Evolutionary conservation across 2,797 vertebrate species (phyloP).

Genomic region (Molossus molossus): DNA sequence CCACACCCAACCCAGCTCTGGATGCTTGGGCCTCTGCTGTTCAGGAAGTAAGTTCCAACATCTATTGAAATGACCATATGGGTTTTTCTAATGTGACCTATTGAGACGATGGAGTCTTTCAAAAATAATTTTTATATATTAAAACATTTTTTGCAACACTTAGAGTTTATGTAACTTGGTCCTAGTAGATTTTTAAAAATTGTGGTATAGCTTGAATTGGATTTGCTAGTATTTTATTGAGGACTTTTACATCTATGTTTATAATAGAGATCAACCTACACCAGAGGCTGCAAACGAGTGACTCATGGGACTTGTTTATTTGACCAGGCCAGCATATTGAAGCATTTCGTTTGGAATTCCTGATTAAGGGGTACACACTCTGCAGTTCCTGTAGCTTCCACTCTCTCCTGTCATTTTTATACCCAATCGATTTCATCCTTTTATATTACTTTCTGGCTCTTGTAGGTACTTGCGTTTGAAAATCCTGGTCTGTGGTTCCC

Average conservation of each 20-base stretch:
- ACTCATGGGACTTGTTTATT: background rate
- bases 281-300: background rate
- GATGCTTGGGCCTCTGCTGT: background rate
- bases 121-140: background rate
- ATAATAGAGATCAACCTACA: background rate
- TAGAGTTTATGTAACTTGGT: slow-evolving; percentile 4
- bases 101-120: slow-evolving; percentile 24
- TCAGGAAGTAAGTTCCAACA: background rate
- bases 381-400: background rate
- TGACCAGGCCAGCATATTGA: background rate
- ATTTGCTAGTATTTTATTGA: slow-evolving; percentile 29
- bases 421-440: background rate
- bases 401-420: background rate
- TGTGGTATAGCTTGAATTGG: background rate
- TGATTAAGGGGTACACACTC: background rate
- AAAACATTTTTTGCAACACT: background rate
- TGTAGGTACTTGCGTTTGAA: background rate
- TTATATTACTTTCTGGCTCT: background rate
- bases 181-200: background rate
- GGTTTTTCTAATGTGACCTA: slow-evolving; percentile 9
- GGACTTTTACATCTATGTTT: slow-evolving; percentile 7
- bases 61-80: slow-evolving; percentile 8
- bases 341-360: background rate
- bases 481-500: background rate
- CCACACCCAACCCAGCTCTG: background rate